These are phyloP conservation scores for Chloroceryle inda DNA, from an alignment of 2,797 vertebrate species.

Conservation along the genomic window DNA sequence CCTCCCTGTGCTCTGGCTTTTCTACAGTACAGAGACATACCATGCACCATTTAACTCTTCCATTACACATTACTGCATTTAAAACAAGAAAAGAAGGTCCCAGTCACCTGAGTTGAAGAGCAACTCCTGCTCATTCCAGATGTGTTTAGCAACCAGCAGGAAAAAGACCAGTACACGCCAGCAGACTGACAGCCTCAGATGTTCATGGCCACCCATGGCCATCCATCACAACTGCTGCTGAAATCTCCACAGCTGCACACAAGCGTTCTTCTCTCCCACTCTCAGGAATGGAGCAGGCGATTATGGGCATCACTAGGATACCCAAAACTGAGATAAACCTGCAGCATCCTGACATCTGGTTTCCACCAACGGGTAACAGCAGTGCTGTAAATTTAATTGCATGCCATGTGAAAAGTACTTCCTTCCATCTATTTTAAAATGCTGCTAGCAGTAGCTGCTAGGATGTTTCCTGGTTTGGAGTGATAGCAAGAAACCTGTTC, in stretches of 20 bases:
- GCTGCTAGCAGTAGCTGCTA: not conserved
- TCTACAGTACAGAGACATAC: not conserved
- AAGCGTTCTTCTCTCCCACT: not conserved
- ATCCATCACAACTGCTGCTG: accelerated
- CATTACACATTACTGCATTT: not conserved
- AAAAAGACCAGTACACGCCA: not conserved
- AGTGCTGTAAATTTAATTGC: not conserved
- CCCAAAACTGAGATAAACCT: not conserved
- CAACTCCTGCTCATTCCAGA: not conserved
- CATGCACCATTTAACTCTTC: not conserved
- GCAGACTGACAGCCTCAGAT: not conserved
- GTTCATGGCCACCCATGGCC: too few species aligned
- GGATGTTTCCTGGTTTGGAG: not conserved
- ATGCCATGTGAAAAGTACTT: not conserved
- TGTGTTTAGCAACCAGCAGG: not conserved
- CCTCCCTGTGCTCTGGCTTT: not conserved
- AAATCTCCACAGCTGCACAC: not conserved
- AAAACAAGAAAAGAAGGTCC: not conserved
- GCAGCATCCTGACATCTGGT: not conserved
- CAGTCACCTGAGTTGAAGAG: not conserved
- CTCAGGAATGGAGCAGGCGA: not conserved
- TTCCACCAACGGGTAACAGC: not conserved
- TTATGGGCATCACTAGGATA: not conserved
- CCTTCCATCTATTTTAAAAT: not conserved
- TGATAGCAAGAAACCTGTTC: not conserved